phyloP scores from a whole-genome alignment of 2,113 vertebrate species.

The Glaucomys volans region DNA sequence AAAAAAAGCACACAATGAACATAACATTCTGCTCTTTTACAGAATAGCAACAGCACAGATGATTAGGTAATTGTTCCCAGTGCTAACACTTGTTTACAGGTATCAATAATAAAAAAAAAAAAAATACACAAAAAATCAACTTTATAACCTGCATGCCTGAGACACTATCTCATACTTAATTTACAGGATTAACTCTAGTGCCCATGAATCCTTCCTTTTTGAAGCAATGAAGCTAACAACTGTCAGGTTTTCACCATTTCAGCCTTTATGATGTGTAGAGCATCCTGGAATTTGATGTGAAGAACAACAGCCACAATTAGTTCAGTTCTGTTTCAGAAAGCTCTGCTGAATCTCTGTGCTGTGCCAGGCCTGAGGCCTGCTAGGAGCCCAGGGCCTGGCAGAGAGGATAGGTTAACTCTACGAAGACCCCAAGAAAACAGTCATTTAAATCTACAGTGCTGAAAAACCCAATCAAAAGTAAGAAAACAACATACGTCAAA shows the following conservation, averaged over 20 bases:
- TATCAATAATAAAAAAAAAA: neutral
- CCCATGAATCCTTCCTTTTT: neutral
- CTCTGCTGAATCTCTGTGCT: neutral
- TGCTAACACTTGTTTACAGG: neutral
- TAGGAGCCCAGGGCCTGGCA: neutral
- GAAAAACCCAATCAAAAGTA: neutral
- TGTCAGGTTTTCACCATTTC: neutral
- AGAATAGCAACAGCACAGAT: neutral
- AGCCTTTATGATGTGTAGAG: neutral
- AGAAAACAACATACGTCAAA: constrained; percentile 43
- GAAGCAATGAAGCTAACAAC: neutral
- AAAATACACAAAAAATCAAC: neutral
- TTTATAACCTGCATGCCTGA: neutral
- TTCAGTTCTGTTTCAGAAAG: neutral
- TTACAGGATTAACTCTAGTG: neutral
- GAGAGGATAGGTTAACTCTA: neutral
- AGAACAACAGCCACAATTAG: neutral
- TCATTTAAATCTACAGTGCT: neutral
- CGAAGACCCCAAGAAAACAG: neutral
- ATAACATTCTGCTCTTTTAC: neutral
- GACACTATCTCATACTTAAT: neutral
- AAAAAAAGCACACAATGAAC: neutral
- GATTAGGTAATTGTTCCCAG: neutral
- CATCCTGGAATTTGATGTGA: neutral
- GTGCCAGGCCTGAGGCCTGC: neutral